Percentiles rank a stretch among this genome's conserved stretches.
These are phyloP conservation scores for Bugulina stolonifera DNA, from an alignment of 2,888 invertebrate genomes.

Conservation along the genomic window DNA sequence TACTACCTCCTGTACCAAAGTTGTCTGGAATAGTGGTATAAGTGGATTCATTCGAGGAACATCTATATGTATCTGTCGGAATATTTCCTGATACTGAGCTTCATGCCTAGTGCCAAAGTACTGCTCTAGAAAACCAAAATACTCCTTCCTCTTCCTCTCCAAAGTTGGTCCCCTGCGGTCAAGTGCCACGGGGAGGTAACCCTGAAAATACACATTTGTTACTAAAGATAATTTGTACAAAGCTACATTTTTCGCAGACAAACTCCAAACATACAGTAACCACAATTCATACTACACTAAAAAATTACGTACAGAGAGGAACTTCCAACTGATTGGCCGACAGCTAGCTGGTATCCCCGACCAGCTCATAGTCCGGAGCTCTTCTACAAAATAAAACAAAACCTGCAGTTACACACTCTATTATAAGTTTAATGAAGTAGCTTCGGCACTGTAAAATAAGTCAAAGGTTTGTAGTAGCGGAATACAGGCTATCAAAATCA, in stretches of 20 bases:
- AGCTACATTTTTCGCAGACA: too few relatives aligned
- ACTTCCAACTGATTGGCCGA: constrained; percentile 64
- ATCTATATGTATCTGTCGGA: constrained; percentile 94
- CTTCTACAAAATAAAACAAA: constrained; percentile 56
- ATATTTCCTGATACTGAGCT: constrained; percentile 84
- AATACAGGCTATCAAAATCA: too few relatives aligned
- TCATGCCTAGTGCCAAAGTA: constrained; percentile 90
- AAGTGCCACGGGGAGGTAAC: constrained; percentile 85
- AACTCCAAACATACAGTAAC: too few relatives aligned
- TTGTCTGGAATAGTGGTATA: constrained; percentile 91
- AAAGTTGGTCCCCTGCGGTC: constrained; percentile 82
- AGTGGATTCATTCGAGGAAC: constrained; percentile 98
- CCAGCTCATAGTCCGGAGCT: constrained; percentile 78
- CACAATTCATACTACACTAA: too few relatives aligned
- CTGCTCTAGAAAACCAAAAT: constrained; percentile 88
- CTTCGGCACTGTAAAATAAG: too few relatives aligned
- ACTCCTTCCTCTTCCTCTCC: constrained; percentile 87
- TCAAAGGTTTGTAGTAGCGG: too few relatives aligned
- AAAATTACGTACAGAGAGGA: constrained; percentile 63
- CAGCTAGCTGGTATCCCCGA: constrained; percentile 90
- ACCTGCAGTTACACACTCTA: too few relatives aligned
- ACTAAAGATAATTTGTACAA: too few relatives aligned
- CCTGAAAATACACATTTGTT: constrained; percentile 58
- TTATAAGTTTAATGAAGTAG: too few relatives aligned
- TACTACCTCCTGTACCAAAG: constrained; percentile 71